phyloP scores from a whole-genome alignment of 2,888 invertebrate genomes.

The Temnothorax ravouxi region DNA sequence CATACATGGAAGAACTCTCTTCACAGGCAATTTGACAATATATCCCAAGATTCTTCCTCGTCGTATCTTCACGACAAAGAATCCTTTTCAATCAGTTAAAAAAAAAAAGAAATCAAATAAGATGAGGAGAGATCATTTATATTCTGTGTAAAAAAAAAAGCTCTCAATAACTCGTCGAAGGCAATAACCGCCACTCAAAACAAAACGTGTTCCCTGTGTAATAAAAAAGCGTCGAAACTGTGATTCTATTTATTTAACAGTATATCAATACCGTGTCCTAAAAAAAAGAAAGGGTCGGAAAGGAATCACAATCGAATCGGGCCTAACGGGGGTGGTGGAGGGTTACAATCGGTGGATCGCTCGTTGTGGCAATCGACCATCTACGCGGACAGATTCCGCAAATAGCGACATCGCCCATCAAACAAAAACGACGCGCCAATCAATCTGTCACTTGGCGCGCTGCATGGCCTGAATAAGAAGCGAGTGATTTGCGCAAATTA shows the following conservation, averaged over 20 bases:
- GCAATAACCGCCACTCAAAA: constrained; percentile 14
- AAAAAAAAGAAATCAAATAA: not conserved
- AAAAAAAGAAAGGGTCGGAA: constrained; percentile 16
- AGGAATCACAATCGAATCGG: constrained; percentile 4
- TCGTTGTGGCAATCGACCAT: constrained; percentile 75
- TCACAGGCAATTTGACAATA: constrained; percentile 12
- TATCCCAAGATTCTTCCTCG: not conserved
- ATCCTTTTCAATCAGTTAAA: not conserved
- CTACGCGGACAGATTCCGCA: constrained; percentile 79
- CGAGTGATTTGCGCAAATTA: constrained; percentile 79
- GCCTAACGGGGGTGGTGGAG: not conserved
- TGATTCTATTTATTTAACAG: constrained; percentile 17
- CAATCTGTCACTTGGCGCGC: constrained; percentile 73
- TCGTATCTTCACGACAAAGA: not conserved
- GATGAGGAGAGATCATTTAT: not conserved
- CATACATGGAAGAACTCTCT: constrained; percentile 13
- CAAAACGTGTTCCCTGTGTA: not conserved
- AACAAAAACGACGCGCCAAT: constrained; percentile 79
- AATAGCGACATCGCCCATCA: constrained; percentile 77
- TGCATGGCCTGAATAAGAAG: constrained; percentile 81
- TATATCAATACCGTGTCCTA: constrained; percentile 1
- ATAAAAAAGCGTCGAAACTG: constrained; percentile 5
- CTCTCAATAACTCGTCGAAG: constrained; percentile 14
- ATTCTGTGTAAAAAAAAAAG: constrained; percentile 8
- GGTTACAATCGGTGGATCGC: constrained; percentile 19